A percentile compares a stretch with the other conserved stretches of the same genome.
Conservation (phyloP, 2,113 vertebrate genomes). For the Nibea albiflora region DNA sequence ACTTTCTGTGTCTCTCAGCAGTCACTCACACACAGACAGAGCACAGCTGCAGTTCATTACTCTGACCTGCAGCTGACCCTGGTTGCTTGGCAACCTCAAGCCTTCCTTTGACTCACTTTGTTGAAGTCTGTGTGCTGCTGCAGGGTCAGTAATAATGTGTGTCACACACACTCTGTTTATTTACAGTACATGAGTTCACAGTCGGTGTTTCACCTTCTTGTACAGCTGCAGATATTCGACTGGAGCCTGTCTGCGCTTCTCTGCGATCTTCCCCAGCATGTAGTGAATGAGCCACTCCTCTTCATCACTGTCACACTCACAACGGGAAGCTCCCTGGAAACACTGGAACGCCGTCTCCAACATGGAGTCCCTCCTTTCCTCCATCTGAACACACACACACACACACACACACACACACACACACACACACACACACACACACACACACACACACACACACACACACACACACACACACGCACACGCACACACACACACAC, state of each 20-base stretch:
- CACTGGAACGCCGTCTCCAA: slow-evolving; percentile 92
- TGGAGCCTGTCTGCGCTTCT: slow-evolving; percentile 91
- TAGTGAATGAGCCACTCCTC: slow-evolving; percentile 99
- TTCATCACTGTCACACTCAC: slow-evolving; percentile 94
- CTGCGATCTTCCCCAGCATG: slow-evolving; percentile 98
- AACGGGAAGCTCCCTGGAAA: slow-evolving; percentile 91
- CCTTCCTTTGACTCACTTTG: no score
- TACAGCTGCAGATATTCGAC: slow-evolving; percentile 92
- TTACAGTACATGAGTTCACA: not conserved
- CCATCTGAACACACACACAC: slow-evolving; percentile 86
- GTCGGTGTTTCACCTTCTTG: slow-evolving; percentile 84
- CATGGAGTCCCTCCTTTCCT: slow-evolving; percentile 92
- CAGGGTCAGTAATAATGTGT: no score
- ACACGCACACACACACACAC: slow-evolving; percentile 13
- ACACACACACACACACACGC: slow-evolving; percentile 16
- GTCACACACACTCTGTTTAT: no score
- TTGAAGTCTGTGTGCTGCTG: no score
- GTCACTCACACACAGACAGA: no score
- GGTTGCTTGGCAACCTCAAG: no score
- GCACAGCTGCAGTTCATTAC: no score
- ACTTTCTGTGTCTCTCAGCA: no score
- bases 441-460: slow-evolving; percentile 15
- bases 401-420: slow-evolving; percentile 12
- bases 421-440: slow-evolving; percentile 17
- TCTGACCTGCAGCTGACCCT: no score